These are phyloP conservation scores for Nyctibius bracteatus DNA, from an alignment of 2,113 vertebrate species.

Conservation along the genomic window DNA sequence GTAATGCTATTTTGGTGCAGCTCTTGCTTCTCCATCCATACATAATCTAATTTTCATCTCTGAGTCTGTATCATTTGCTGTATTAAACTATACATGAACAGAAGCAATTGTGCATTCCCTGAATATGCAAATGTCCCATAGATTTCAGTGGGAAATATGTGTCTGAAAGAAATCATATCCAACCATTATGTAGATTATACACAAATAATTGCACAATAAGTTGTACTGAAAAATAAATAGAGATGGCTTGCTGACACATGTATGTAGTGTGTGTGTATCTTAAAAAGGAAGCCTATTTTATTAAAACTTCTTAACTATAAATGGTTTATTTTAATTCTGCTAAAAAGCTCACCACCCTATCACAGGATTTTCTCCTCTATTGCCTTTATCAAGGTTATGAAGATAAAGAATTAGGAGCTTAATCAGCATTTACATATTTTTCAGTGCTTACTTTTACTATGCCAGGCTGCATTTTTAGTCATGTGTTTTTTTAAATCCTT, in stretches of 20 bases:
- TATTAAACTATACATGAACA: conserved; percentile 42
- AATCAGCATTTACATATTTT: conserved; percentile 18
- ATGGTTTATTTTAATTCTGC: conserved; percentile 42
- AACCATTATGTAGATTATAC: conserved; percentile 20
- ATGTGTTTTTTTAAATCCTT: neutral
- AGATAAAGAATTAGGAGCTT: conserved; percentile 25
- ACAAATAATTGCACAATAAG: conserved; percentile 58
- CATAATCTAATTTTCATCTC: conserved; percentile 24
- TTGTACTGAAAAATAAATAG: conserved; percentile 57
- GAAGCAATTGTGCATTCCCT: neutral
- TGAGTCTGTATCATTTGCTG: conserved; percentile 32
- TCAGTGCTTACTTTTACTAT: neutral
- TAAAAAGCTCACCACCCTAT: neutral
- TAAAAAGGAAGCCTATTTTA: neutral
- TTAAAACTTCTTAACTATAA: neutral
- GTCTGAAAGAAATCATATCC: conserved; percentile 21
- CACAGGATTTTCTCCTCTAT: neutral
- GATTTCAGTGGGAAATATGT: conserved; percentile 8
- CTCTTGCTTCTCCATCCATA: neutral
- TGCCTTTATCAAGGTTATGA: conserved; percentile 18
- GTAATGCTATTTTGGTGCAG: neutral
- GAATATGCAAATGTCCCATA: neutral
- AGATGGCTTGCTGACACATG: neutral
- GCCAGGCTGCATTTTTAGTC: neutral
- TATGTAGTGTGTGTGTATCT: neutral